Conservation (phyloP, 2,888 invertebrate genomes). For the Schrankia costaestrigalis region DNA sequence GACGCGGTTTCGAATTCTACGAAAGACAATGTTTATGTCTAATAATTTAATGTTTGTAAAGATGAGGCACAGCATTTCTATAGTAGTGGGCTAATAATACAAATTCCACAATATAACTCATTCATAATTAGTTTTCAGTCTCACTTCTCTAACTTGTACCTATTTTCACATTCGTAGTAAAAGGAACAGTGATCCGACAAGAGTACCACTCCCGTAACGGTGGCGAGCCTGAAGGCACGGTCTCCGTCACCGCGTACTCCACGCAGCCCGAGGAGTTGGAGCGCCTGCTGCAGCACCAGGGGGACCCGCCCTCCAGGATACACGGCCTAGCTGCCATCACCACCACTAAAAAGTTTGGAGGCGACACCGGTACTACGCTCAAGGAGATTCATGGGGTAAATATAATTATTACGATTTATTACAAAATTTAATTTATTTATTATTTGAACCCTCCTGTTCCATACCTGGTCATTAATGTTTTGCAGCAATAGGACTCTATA, state of each 20-base stretch:
- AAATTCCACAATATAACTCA: too few species aligned
- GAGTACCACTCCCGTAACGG: conserved; percentile 86
- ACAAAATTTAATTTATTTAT: too few species aligned
- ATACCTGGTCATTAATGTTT: too few species aligned
- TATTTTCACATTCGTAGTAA: conserved; percentile 74
- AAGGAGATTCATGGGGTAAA: conserved; percentile 60
- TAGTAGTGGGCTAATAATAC: too few species aligned
- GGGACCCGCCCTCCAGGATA: conserved; percentile 59
- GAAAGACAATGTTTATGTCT: too few species aligned
- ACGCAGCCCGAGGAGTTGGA: conserved; percentile 81
- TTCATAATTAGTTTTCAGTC: too few species aligned
- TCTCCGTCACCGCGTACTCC: conserved; percentile 86
- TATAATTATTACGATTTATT: not conserved
- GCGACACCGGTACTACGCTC: conserved; percentile 60
- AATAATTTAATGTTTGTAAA: too few species aligned
- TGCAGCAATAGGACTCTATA: too few species aligned
- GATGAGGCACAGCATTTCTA: too few species aligned
- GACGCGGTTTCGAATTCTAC: too few species aligned
- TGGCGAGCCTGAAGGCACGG: conserved; percentile 83
- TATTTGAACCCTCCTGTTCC: too few species aligned
- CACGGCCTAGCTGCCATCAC: conserved; percentile 74
- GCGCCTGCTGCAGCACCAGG: conserved; percentile 57
- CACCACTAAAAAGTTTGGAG: conserved; percentile 71
- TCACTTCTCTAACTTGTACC: too few species aligned
- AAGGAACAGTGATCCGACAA: conserved; percentile 85